Evolutionary conservation across 2,113 vertebrate species (phyloP), one percentile per base, ranked within the genome.

Genomic region (Chaetodon auriga): DNA sequence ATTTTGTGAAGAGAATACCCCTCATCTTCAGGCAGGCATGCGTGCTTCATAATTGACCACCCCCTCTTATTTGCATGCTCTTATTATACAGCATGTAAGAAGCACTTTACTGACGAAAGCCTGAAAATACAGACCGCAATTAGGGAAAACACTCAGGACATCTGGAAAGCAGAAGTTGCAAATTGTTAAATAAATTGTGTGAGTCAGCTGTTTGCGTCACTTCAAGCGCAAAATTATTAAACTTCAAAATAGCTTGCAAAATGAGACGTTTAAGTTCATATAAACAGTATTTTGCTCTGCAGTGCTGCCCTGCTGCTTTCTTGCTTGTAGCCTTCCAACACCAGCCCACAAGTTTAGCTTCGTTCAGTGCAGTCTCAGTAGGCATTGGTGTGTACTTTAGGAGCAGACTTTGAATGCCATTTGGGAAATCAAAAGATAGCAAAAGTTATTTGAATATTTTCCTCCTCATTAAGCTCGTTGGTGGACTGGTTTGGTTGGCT

Each of bases 371-470:
- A 35, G 53, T 58, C 85, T 76, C 84, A 36, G 61, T 8, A 71
- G 75, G 25, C 74, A 11, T 60, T 41, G 55, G 55, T 57, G 60
- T 78, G n/a, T 60, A 48, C 82, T 75, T 75, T 41, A 53, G 66
- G 77, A 75, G 69, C 45, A 11, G 53, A 69, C 21, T 77, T 64
- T 57, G 36, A 71, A 78, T n/a, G 79, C 69, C 87, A 68, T 79
- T 51, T 77, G 89, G 87, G 86, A 88, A 88, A 89, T 89, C 89
- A 89, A 90, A 83, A 81, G 89, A 89, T 83, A 84, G 71, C 77
- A 84, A 45, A 82, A 70, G 73, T 77, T 73, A 75, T 80, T 78
- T 74, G 62, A 87, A 83, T 83, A 68, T 82, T 73, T 85, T 72
- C 71, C 51, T 53, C 71, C 75, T 84, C 80, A 78, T 88, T 81